phyloP scores from a whole-genome alignment of 1,140 invertebrate species.

The Macrosteles quadrilineatus region DNA sequence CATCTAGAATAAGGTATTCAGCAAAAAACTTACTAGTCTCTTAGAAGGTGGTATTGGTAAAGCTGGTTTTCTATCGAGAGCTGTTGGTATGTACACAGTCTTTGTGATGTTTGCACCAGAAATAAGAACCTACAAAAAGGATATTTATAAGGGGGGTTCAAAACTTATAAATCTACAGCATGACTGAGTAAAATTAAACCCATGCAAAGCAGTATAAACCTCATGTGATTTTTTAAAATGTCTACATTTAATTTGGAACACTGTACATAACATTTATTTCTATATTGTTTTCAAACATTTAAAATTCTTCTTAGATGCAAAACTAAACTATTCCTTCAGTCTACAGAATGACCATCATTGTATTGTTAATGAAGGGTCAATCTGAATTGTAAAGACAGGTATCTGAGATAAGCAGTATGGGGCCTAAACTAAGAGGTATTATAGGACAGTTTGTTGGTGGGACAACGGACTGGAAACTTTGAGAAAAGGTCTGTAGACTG shows the following conservation, averaged over 20 bases:
- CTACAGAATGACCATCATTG: too few species aligned
- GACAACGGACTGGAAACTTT: too few species aligned
- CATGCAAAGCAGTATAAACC: neutral
- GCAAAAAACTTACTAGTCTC: too few species aligned
- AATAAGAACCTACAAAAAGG: slow-evolving; percentile 23
- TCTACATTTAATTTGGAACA: neutral
- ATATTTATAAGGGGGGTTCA: neutral
- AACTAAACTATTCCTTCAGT: too few species aligned
- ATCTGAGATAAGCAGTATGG: too few species aligned
- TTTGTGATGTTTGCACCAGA: slow-evolving; percentile 27
- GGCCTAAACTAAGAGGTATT: too few species aligned
- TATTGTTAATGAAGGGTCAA: too few species aligned
- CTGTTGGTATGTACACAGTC: slow-evolving; percentile 37
- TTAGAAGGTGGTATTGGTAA: too few species aligned
- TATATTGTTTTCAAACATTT: neutral
- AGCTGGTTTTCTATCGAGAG: slow-evolving; percentile 52
- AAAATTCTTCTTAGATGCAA: neutral
- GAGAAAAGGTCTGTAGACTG: too few species aligned
- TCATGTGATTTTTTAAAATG: neutral
- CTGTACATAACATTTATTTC: neutral
- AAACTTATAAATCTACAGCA: neutral
- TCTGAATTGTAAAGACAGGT: too few species aligned
- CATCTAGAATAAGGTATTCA: too few species aligned
- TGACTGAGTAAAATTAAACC: neutral
- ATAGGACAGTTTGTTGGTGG: too few species aligned